Conservation (phyloP, 2,113 vertebrate genomes). For the Syrrhaptes paradoxus region DNA sequence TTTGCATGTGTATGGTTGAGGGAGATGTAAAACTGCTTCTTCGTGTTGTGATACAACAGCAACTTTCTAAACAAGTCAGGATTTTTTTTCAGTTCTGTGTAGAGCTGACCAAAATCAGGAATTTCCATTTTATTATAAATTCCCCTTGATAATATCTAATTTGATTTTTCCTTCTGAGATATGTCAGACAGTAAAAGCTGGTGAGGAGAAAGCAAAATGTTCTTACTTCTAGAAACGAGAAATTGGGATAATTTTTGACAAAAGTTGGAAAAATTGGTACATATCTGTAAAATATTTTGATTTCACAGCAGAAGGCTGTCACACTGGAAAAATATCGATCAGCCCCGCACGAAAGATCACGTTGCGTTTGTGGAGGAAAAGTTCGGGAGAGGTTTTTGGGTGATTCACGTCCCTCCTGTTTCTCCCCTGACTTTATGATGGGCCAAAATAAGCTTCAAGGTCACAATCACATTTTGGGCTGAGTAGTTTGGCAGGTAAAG, state of each 20-base stretch:
- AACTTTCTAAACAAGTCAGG: background rate
- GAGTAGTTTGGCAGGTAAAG: conserved; percentile 39
- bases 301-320: background rate
- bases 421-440: background rate
- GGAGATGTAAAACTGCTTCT: background rate
- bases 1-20: background rate
- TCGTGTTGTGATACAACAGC: background rate
- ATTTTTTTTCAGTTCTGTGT: background rate
- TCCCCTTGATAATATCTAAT: background rate
- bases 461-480: background rate
- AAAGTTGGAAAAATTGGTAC: background rate
- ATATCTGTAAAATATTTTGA: background rate
- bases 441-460: conserved; percentile 30
- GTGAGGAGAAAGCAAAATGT: background rate
- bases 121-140: background rate
- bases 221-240: background rate
- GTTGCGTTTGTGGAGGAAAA: background rate
- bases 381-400: background rate
- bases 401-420: background rate
- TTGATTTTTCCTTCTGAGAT: background rate
- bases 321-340: background rate
- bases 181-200: fast-evolving
- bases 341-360: background rate
- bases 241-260: background rate
- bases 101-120: background rate